Percentiles rank a stretch among this genome's conserved stretches.
Evolutionary conservation across 2,888 invertebrate species (phyloP).

Genomic region (Drosophila mimetica): DNA sequence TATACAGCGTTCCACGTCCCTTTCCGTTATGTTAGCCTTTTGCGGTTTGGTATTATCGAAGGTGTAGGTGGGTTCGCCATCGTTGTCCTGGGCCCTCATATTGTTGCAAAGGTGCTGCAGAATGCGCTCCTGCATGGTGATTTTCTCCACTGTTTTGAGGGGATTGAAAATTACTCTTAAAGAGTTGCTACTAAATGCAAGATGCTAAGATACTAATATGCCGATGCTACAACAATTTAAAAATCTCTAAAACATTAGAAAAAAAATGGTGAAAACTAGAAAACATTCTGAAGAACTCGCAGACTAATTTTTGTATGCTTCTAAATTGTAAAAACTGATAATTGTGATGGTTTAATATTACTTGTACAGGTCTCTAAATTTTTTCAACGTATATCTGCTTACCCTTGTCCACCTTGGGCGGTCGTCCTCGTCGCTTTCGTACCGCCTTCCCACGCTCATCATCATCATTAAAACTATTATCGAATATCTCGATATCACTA

Average conservation of each 20-base stretch:
- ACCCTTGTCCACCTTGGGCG: conserved; percentile 57
- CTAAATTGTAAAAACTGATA: no score
- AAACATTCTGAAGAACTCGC: no score
- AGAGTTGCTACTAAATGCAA: no score
- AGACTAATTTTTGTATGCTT: no score
- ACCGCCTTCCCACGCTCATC: conserved; percentile 40
- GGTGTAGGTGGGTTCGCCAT: conserved; percentile 85
- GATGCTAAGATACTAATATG: no score
- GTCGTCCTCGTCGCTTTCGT: conserved; percentile 60
- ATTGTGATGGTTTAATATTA: no score
- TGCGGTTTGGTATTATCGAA: conserved; percentile 87
- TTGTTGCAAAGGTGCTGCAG: conserved; percentile 71
- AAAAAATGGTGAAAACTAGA: background rate
- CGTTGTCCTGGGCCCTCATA: conserved; percentile 86
- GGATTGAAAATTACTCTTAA: no score
- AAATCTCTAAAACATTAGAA: no score
- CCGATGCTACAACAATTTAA: no score
- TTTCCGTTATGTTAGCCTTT: conserved; percentile 88
- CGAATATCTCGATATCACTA: conserved; percentile 85
- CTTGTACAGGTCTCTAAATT: no score
- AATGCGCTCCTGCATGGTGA: conserved; percentile 68
- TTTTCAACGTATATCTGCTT: background rate
- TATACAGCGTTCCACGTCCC: conserved; percentile 94
- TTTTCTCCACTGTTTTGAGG: background rate
- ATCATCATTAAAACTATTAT: no score